Evolutionary conservation across 1,140 invertebrate species (phyloP), one percentile per base, ranked within the genome.

Genomic region (Hydropsyche tenuis): DNA sequence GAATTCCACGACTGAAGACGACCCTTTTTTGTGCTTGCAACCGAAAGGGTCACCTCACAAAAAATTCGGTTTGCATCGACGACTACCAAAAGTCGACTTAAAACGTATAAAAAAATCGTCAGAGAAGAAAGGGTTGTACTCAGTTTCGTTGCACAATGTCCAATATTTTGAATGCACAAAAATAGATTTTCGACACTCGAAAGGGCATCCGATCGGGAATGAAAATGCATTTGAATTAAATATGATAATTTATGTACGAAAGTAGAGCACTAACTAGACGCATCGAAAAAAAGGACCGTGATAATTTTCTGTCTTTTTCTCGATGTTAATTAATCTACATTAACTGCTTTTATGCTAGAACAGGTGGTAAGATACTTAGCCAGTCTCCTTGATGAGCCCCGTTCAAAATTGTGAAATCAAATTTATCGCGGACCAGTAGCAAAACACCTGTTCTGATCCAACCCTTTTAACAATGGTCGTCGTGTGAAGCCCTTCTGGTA

Each of bases 21-120:
- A 69, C 72, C 75, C 68, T 72, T 76, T 74, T 76, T 76, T 76
- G 64, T 76, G 63, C 72, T 45, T 30, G 71, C 69, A 48, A 68
- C 75, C 42, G 73, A 76, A 76, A 73, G 72, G 72, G 64, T 62
- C 62, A 53, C 30, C 56, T 60, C 2, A 60, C 56, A 76, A 73
- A 73, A 76, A 76, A 73, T 72, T 69, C 72, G 72, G 72, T 64
- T 76, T 72, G 75, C 75, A 76, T 66, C 75, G 62, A 63, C 48
- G 68, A 46, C 68, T 70, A 70, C 68, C 51, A 70, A 70, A 60
- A 70, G 68, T 70, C 68, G 68, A 56, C 43, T 48, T 37, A 70
- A 70, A 70, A 56, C 27, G 68, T 37, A 1, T 27, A 56, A 42
- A 70, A 70, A 70, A 70, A 70, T 53, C 48, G 37, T 18, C 46